Evolutionary conservation across 2,888 invertebrate species (phyloP), one percentile per base, ranked within the genome.

Genomic region (Himalopsyche kuldschensis): DNA sequence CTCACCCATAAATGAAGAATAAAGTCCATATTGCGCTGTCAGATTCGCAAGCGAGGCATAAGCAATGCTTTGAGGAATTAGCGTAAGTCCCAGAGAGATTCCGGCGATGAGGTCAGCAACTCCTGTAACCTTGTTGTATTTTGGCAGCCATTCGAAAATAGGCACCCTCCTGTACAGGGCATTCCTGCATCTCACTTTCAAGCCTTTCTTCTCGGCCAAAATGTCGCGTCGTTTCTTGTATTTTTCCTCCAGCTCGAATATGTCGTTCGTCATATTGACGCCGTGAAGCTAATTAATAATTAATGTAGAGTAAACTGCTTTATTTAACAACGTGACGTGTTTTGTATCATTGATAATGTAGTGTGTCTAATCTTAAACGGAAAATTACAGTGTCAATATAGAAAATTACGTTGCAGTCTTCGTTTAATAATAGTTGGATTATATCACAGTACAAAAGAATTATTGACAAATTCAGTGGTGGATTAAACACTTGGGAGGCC

Each of bases 21-120:
- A 98, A 30, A 99, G 92, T 0, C 98, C 99, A 90, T 97, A 97
- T 93, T 97, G 96, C 35, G 97, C 95, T 24, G 96, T 94, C 80
- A 98, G 91, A 77, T 95, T 95, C 15, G 98, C 98, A 77, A 98
- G 91, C 78, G 95, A 92, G 48, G 98, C 97, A 89, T 98, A 97
- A 17, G 98, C 98, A 87, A 98, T 95, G 87, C 97, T 97, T 90
- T 98, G 98, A 5, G 98, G 98, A 87, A 98, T 97, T 88, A 98
- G 95, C 4, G 97, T 98, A 80, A 98, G 91, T 0, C 97, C 98
- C 11, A 98, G 93, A 1, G 98, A 97, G 78, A 97, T 89, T 48
- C 98, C 98, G 17, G 98, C 97, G 87, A 98, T 95, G 80, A 96
- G 88, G 91, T 98, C 98, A 4, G 96, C 94, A 82, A 95, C 89